Evolutionary conservation across 2,113 vertebrate genomes (phyloP).

Genomic region (Tauraco erythrolophus): DNA sequence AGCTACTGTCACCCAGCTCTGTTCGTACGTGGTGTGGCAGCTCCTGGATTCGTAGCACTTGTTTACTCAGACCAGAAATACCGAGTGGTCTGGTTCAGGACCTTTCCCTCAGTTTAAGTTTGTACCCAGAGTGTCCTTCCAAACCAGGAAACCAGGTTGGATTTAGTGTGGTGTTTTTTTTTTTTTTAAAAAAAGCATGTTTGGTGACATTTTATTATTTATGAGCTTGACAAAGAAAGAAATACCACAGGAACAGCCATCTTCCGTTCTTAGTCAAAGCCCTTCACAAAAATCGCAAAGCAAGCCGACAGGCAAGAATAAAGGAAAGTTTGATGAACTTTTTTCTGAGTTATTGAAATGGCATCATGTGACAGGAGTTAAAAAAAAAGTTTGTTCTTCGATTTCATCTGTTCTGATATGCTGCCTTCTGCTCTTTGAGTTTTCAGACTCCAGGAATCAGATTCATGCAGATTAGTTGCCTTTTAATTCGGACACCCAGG

Average conservation of each 20-base stretch:
- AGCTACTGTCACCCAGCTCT: background rate
- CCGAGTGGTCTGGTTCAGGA: background rate
- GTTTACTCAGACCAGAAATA: background rate
- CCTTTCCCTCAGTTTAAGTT: background rate
- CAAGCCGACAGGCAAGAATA: background rate
- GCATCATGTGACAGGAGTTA: background rate
- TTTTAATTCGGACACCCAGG: background rate
- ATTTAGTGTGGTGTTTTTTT: too few species aligned
- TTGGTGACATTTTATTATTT: background rate
- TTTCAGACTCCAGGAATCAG: background rate
- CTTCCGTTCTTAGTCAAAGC: background rate
- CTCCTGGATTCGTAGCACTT: background rate
- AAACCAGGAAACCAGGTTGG: background rate
- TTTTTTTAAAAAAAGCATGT: background rate
- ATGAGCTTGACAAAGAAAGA: background rate
- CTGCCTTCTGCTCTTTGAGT: background rate
- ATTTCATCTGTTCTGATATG: background rate
- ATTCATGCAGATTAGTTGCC: background rate
- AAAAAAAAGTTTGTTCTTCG: background rate
- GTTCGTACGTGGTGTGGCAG: background rate
- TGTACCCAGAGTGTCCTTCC: background rate
- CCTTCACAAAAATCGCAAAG: background rate
- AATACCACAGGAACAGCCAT: rapidly evolving
- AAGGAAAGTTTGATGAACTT: background rate
- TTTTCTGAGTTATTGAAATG: background rate